Conservation (phyloP, 2,888 invertebrate species). For the Mamestra brassicae region DNA sequence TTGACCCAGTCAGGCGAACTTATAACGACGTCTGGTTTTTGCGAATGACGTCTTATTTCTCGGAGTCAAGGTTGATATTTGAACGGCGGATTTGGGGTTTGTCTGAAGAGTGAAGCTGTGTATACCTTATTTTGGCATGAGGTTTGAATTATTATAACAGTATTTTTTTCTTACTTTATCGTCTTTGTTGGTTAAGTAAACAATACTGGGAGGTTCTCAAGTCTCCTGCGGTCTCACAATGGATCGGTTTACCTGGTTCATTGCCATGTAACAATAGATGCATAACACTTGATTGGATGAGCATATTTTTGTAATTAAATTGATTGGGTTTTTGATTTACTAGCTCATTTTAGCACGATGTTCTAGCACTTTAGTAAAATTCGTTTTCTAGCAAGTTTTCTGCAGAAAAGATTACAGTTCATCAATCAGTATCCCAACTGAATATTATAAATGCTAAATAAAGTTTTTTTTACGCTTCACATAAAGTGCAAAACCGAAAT, state of each 20-base stretch:
- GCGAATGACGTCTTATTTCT: constrained; percentile 2
- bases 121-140: constrained; percentile 26
- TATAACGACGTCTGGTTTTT: constrained; percentile 4
- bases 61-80: constrained; percentile 25
- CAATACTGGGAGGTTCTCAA: constrained; percentile 61
- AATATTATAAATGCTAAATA: too few species aligned
- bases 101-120: constrained; percentile 7
- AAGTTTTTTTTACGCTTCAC: too few species aligned
- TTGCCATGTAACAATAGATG: constrained; percentile 32
- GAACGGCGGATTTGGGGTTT: constrained; percentile 5
- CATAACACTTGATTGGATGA: constrained; percentile 24
- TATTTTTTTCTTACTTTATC: constrained; percentile 10
- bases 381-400: too few species aligned
- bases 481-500: too few species aligned
- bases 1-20: constrained; percentile 76
- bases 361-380: too few species aligned
- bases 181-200: constrained; percentile 33
- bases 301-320: constrained; percentile 2
- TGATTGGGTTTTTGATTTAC: constrained; percentile 11
- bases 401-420: too few species aligned
- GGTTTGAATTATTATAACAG: constrained; percentile 14
- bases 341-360: background rate
- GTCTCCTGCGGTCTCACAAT: constrained; percentile 57
- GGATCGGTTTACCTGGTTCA: constrained; percentile 48
- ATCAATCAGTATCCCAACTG: too few species aligned